Base-by-base conservation (phyloP, 2,797 vertebrate species). In the Denticeps clupeoides region DNA sequence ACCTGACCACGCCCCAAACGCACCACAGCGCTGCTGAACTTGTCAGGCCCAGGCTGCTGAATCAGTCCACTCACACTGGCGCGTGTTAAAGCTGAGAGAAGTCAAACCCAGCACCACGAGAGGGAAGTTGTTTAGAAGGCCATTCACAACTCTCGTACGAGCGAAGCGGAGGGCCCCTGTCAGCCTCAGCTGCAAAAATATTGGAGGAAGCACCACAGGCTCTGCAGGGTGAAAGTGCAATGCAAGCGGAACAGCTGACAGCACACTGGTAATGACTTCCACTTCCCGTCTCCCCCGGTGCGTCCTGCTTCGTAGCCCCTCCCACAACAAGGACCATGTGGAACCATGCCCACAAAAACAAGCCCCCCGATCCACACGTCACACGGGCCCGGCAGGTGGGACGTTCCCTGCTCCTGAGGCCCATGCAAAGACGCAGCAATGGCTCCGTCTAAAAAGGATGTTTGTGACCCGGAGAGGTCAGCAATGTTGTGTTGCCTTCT, bases 251-350 rank as follows among this genome's bases (percentile, higher is more conserved):
- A 74, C 79, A 74, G 74, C 69, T 65, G 31, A 54, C 46, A 51
- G 50, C 49, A 72, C 35, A 38, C 57, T 56, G 72, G 77, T 77
- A 77, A 84, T 77, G 75, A 78, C 69, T 82, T 82, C 79, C 79
- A 73, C 62, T 72, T 84, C 80, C 80, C 77, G 75, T 70, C 72
- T 62, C 60, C 62, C 64, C 65, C 54, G 68, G 65, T 62, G 51
- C 29, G 33, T 64, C 64, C 62, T 66, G 67, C 31, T 53, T 51
- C 28, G 43, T 7, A 27, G 37, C 43, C 38, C 38, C 51, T 35
- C 46, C 41, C 45, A 11, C 27, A 27, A 9, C 24, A 7, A 37
- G 16, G 33, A 33, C 51, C 33, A 40, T 56, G 58, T 61, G 62
- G 51, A 64, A 40, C 4, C 47, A 27, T 48, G 55, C 45, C 51